Evolutionary conservation across 2,888 invertebrate genomes (phyloP), one percentile per base, ranked within the genome.

Genomic region (Scaptomyza cyrtandrae): DNA sequence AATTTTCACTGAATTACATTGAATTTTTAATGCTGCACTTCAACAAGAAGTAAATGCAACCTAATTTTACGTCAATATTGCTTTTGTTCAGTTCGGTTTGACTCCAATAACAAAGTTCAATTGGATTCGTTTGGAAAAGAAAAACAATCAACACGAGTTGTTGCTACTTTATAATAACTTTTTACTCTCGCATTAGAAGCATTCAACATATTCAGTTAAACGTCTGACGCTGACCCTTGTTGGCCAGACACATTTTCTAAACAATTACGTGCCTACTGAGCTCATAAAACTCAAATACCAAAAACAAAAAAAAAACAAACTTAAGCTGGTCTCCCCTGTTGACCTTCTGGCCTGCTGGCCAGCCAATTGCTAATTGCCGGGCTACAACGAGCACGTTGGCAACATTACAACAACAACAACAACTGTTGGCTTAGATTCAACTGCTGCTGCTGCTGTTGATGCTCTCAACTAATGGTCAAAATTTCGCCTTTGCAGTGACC

Each of bases 401-500:
- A 59, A 45, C 44, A 27, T 50, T 59, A 27, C 29, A 52, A 46
- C 9, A 46, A 50, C n/a, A 50, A 35, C 29, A 56, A 16, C 37
- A 46, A 49, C 44, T 29, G 35, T 41, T 58, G 46, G 44, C 50
- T 54, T 48, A 43, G 35, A 54, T 62, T 60, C 39, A 6, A 44
- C 33, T 31, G 44, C 27, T 58, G 45, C 33, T 35, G 48, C 45
- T 56, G 50, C 41, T 33, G 55, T 4, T 39, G 39, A 14, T 39
- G 14, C 39, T 39, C 39, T 54, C 69, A 67, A 66, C 68, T 81
- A 75, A 81, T 80, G 79, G 67, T 53, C 61, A 46, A 50, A 70
- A 68, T 68, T 70, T 80, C 64, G 71, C 75, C 79, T 68, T 75
- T 68, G 73, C 75, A 81, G 57, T 78, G 82, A 81, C 82, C 82